A percentile compares a stretch with the other conserved stretches of the same genome.
Conservation (phyloP, 2,888 invertebrate genomes). For the Acanthococcus lagerstroemiae region DNA sequence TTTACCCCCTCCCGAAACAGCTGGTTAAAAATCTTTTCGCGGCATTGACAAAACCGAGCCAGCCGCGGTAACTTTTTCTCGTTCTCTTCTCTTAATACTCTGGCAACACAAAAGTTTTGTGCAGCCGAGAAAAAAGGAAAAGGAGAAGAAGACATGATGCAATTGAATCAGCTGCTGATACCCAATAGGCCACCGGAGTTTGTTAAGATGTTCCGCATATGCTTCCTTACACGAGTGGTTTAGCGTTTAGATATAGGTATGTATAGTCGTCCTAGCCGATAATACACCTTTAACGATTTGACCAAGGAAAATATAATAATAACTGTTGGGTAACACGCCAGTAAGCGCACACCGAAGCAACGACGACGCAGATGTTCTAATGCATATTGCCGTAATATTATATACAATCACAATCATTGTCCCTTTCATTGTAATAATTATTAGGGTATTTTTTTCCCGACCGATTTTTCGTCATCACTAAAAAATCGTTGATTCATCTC, state of each 20-base stretch:
- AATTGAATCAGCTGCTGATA: slow-evolving; percentile 5
- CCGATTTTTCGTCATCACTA: no score
- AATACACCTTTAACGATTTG: slow-evolving; percentile 6
- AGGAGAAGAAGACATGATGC: not conserved
- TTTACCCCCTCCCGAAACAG: not conserved
- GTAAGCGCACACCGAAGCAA: no score
- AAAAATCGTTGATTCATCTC: no score
- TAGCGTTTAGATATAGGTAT: no score
- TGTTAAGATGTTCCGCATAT: slow-evolving; percentile 12
- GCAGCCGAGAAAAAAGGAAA: not conserved
- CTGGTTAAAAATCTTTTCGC: slow-evolving; percentile 1
- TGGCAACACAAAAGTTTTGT: not conserved
- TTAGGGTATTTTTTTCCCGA: no score
- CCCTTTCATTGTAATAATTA: no score
- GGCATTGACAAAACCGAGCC: not conserved
- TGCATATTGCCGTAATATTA: no score
- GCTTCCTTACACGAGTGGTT: no score
- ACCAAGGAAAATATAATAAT: not conserved
- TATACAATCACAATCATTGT: no score
- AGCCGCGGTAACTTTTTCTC: not conserved
- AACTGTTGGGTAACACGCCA: slow-evolving; percentile 6
- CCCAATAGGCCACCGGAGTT: slow-evolving; percentile 9
- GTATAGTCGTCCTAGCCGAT: no score
- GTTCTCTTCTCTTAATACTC: not conserved
- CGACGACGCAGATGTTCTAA: slow-evolving; percentile 2